Conservation (phyloP, 2,797 vertebrate genomes). For the Anabacerthia variegaticeps region DNA sequence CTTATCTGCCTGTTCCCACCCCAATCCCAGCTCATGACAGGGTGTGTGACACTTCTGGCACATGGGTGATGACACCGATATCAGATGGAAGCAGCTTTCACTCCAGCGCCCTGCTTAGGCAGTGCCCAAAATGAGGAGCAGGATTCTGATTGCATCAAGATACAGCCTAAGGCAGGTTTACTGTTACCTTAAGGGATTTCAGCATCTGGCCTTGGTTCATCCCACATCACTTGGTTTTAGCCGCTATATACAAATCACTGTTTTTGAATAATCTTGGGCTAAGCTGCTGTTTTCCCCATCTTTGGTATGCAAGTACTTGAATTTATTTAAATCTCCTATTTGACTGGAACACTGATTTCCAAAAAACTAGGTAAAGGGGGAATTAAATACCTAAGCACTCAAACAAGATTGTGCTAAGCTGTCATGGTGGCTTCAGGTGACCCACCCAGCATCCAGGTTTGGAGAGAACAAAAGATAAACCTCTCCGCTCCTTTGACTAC, state of each 20-base stretch:
- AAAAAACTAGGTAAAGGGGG: neutral
- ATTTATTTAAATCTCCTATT: neutral
- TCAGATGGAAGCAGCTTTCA: fast-evolving
- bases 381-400: neutral
- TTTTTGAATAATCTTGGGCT: neutral
- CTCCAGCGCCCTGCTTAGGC: neutral
- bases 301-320: neutral
- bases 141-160: neutral
- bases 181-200: neutral
- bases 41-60: neutral
- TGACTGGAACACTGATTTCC: neutral
- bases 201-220: neutral
- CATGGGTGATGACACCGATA: fast-evolving
- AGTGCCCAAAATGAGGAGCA: fast-evolving
- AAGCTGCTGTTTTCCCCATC: neutral
- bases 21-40: neutral
- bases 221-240: neutral
- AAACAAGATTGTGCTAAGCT: neutral
- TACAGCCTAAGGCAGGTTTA: neutral
- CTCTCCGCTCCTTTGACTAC: neutral
- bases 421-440: neutral
- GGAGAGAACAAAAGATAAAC: neutral
- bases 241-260: neutral
- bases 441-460: neutral
- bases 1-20: neutral